A percentile compares a stretch with the other conserved stretches of the same genome.
phyloP scores from a whole-genome alignment of 2,113 vertebrate genomes.

The Chiloscyllium plagiosum region DNA sequence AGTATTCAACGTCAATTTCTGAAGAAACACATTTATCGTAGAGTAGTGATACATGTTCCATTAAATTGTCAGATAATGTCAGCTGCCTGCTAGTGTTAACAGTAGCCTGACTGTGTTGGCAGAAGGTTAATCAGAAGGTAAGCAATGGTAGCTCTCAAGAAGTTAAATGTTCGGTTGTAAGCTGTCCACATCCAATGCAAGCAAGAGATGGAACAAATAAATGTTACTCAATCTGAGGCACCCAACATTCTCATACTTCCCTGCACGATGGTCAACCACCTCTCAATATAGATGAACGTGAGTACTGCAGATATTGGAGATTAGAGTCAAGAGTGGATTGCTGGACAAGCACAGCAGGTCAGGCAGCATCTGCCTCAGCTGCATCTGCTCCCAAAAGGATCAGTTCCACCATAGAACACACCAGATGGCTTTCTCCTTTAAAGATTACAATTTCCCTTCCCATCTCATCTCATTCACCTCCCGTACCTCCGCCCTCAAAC shows the following conservation, averaged over 20 bases:
- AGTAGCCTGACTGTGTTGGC: not conserved
- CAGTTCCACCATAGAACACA: no score
- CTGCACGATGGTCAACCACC: not conserved
- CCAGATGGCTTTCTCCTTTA: no score
- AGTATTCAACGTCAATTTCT: not conserved
- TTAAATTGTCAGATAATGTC: not conserved
- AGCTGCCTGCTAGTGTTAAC: not conserved
- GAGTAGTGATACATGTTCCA: not conserved
- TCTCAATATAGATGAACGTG: no score
- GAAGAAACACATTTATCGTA: not conserved
- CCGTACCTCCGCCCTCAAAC: no score
- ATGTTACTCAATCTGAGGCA: not conserved
- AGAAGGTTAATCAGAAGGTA: constrained; percentile 6
- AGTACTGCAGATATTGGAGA: no score
- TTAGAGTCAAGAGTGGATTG: no score
- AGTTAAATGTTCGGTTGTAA: not conserved
- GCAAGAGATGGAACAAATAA: not conserved
- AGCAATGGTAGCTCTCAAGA: not conserved
- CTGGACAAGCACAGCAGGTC: no score
- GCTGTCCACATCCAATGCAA: not conserved
- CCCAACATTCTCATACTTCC: not conserved
- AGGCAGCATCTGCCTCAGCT: no score
- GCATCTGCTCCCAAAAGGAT: no score
- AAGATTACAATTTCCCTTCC: no score
- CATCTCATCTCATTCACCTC: no score